phyloP scores from a whole-genome alignment of 1,140 invertebrate species.

The Batillaria attramentaria region DNA sequence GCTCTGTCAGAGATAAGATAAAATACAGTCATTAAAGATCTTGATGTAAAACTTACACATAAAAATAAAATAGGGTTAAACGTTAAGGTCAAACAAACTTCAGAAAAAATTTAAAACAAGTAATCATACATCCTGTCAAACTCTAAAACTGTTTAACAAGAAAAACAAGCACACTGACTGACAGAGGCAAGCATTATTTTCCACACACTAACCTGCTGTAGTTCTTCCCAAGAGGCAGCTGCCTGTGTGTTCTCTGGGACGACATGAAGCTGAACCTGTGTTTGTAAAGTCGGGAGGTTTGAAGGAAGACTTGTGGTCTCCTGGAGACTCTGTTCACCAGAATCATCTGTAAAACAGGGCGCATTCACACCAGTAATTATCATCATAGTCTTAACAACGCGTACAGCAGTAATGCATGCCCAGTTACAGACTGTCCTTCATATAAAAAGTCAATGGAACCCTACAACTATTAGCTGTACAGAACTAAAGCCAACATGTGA shows the following conservation, averaged over 20 bases:
- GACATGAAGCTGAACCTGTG: conserved; percentile 43
- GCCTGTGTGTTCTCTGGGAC: conserved; percentile 54
- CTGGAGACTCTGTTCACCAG: not conserved
- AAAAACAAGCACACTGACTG: not conserved
- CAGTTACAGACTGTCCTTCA: too few species aligned
- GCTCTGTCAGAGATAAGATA: too few species aligned
- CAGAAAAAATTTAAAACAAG: not conserved
- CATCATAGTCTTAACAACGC: too few species aligned
- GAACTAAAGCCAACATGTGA: too few species aligned
- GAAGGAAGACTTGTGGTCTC: conserved; percentile 13
- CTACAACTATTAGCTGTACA: too few species aligned
- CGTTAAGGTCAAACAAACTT: not conserved
- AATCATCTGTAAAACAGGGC: not conserved
- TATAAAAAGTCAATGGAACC: too few species aligned
- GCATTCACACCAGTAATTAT: too few species aligned
- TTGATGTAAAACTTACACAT: not conserved
- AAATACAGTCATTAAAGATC: too few species aligned
- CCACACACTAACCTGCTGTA: conserved; percentile 63
- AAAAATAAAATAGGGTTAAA: not conserved
- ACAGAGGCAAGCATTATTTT: not conserved
- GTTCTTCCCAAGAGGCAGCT: conserved; percentile 59
- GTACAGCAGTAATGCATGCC: too few species aligned
- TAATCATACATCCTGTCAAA: not conserved
- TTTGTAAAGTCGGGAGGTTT: conserved; percentile 35
- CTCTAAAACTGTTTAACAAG: not conserved